A percentile compares a stretch with the other conserved stretches of the same genome.
Evolutionary conservation across 2,797 vertebrate species (phyloP).

Genomic region (Muraenolepis orangiensis): DNA sequence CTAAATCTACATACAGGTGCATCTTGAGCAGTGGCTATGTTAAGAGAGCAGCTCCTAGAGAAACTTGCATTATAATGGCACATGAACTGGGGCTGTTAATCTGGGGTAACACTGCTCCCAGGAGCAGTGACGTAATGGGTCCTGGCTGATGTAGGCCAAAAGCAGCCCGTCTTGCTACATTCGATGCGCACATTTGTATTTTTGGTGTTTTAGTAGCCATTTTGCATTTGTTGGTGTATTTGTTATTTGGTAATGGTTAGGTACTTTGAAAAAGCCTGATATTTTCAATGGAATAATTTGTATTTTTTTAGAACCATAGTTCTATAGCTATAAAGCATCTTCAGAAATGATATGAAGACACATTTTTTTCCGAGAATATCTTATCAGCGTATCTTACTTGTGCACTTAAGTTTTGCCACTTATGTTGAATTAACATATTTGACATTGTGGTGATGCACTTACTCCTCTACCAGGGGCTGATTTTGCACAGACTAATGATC

Average conservation of each 20-base stretch:
- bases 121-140: background rate
- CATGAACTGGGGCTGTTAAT: background rate
- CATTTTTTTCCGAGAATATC: background rate
- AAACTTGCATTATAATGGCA: background rate
- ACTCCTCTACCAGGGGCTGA: too few species aligned
- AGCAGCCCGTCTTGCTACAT: background rate
- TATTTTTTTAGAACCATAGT: background rate
- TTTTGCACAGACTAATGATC: too few species aligned
- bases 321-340: background rate
- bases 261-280: background rate
- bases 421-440: background rate
- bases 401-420: background rate
- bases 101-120: background rate
- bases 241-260: background rate
- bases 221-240: background rate
- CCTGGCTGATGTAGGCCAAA: background rate
- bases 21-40: background rate
- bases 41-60: background rate
- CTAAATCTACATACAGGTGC: background rate
- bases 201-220: background rate
- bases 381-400: background rate
- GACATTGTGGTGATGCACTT: background rate
- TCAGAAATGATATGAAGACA: background rate
- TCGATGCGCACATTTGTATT: background rate
- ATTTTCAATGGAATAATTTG: background rate